A percentile compares a stretch with the other conserved stretches of the same genome.
Evolutionary conservation across 2,888 invertebrate genomes (phyloP).

Genomic region (Lithosia quadra): DNA sequence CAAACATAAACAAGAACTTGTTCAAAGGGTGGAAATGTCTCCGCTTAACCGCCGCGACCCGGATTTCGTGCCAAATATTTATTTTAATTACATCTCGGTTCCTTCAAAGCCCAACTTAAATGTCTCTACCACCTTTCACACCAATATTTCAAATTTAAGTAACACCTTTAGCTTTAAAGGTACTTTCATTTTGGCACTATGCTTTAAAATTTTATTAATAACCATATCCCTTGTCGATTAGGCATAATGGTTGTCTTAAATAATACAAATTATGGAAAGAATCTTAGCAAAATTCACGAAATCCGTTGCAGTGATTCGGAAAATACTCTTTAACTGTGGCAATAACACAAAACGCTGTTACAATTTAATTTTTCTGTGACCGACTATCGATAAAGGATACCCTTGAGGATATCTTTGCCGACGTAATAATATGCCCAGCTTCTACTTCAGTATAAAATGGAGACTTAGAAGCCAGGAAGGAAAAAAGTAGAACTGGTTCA

Average conservation of each 20-base stretch:
- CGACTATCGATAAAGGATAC: conserved; percentile 61
- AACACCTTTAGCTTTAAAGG: conserved; percentile 48
- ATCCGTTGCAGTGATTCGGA: conserved; percentile 1
- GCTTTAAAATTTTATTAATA: conserved; percentile 14
- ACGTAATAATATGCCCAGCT: conserved; percentile 57
- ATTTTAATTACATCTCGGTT: conserved; percentile 84
- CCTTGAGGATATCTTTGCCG: conserved; percentile 63
- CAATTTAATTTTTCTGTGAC: conserved; percentile 51
- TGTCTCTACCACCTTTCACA: conserved; percentile 68
- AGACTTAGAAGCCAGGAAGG: conserved; percentile 61
- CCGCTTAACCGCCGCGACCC: conserved; percentile 82
- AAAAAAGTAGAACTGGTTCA: conserved; percentile 58
- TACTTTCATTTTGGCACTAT: conserved; percentile 28
- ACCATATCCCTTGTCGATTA: neutral
- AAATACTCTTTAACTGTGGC: conserved; percentile 48
- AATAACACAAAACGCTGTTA: conserved; percentile 41
- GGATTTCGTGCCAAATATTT: conserved; percentile 85
- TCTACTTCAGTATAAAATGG: conserved; percentile 64
- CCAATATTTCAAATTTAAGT: conserved; percentile 69
- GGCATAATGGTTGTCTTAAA: neutral
- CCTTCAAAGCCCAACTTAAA: conserved; percentile 76
- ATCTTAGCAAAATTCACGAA: neutral
- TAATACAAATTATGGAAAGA: neutral
- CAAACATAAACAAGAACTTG: conserved; percentile 85
- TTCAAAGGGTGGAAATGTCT: conserved; percentile 85